Base-by-base conservation (phyloP, 2,888 invertebrate genomes). In the Cephonodes hylas region DNA sequence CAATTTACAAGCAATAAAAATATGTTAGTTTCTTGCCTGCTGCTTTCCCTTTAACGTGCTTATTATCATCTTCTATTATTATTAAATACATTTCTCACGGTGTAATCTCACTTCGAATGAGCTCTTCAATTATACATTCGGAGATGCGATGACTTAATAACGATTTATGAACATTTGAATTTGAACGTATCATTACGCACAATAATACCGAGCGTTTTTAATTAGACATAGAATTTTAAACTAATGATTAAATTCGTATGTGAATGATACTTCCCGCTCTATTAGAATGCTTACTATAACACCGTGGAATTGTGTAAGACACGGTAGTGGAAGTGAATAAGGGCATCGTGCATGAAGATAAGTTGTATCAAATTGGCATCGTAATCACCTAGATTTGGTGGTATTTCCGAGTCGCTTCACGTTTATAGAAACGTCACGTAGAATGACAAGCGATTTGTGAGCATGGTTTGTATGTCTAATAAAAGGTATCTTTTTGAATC, bases 211-310 rank as follows among this genome's bases (percentile, higher is more conserved):
- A 20, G 15, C 22, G 18, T 13, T 45, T n/a, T n/a, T n/a, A n/a
- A n/a, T n/a, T n/a, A n/a, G n/a, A n/a, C n/a, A 63, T 62, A 64
- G 66, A n/a, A 71, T 68, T 74, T 73, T 66, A 77, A 78, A 80
- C 79, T 80, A 76, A 63, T 61, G 31, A 66, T 63, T 62, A 63
- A 70, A 66, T 61, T 66, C 60, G 61, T 63, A 27, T 62, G 65
- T 59, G 67, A 64, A 67, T 71, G 71, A 67, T 65, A 75, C 72
- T 72, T 70, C 68, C 48, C 60, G 53, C 64, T 62, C 57, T 63
- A 79, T 84, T 67, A 71, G 76, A 60, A 65, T 66, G 64, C 65
- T 44, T 42, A 63, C 44, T 20, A 23, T 44, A 64, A 67, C 63
- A 64, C 62, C 48, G 34, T 1, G 8, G 13, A 69, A 69, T 79